These are phyloP conservation scores for Podarcis lilfordi DNA, from an alignment of 2,797 vertebrate species.

Conservation along the genomic window DNA sequence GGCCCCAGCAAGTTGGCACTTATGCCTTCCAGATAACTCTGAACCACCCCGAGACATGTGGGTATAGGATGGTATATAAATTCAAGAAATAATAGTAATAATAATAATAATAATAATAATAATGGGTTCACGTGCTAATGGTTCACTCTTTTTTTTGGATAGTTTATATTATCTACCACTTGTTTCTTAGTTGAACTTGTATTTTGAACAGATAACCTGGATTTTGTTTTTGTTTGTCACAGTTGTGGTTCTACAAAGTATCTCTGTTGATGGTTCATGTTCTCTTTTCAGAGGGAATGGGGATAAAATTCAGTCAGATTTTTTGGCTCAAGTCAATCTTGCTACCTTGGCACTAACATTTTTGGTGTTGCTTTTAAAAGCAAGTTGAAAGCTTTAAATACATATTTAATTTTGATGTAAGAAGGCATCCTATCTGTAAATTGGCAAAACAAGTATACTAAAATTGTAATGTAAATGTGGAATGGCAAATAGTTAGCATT, in stretches of 20 bases:
- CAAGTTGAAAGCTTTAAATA: background rate
- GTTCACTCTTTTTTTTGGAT: background rate
- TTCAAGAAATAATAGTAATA: too few relatives aligned
- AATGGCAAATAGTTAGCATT: background rate
- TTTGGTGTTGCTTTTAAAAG: background rate
- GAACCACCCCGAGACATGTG: too few relatives aligned
- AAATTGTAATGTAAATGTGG: background rate
- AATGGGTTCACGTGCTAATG: background rate
- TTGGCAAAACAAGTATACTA: background rate
- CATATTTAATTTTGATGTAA: background rate
- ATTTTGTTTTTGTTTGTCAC: background rate
- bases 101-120: background rate
- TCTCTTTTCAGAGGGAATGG: background rate
- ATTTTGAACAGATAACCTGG: background rate
- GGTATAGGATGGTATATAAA: too few relatives aligned
- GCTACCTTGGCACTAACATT: background rate
- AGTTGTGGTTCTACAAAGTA: background rate
- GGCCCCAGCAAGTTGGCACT: too few relatives aligned
- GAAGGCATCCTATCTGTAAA: background rate
- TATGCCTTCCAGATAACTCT: too few relatives aligned
- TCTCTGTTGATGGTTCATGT: background rate
- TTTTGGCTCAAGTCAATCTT: background rate
- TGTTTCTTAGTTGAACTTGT: background rate
- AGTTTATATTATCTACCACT: background rate
- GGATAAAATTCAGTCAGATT: background rate